phyloP scores from a whole-genome alignment of 2,113 vertebrate genomes.

The Dendrocopos noguchii region DNA sequence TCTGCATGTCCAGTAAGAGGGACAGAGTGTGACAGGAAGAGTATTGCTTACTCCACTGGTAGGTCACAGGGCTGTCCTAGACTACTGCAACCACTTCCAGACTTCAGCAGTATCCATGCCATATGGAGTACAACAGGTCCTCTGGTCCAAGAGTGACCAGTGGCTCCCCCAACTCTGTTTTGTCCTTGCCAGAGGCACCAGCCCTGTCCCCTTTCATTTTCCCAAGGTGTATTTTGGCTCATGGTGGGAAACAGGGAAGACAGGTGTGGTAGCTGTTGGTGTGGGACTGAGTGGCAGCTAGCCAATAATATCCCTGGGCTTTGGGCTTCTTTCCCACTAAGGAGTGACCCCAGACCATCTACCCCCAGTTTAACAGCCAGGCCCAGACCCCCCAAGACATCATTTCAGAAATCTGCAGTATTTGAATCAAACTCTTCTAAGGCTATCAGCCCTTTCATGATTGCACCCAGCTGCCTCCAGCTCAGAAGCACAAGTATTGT shows the following conservation, averaged over 20 bases:
- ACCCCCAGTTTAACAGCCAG: not conserved
- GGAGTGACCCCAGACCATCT: not conserved
- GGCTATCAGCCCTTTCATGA: not conserved
- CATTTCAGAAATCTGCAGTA: not conserved
- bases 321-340: not conserved
- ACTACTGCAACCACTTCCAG: not conserved
- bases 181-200: not conserved
- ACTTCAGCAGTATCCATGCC: accelerated
- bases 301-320: not conserved
- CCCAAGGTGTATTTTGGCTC: not conserved
- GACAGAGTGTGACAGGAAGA: not conserved
- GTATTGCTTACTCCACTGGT: no score
- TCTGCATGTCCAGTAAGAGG: not conserved
- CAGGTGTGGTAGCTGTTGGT: not conserved
- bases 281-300: not conserved
- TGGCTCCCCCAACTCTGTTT: not conserved
- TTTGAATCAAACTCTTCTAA: not conserved
- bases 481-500: not conserved
- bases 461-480: not conserved
- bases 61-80: not conserved
- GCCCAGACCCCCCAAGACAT: not conserved
- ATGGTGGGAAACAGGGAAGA: not conserved
- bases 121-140: not conserved
- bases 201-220: not conserved
- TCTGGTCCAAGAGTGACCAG: not conserved